Evolutionary conservation across 2,888 invertebrate genomes (phyloP).

Genomic region (Synergus gifuensis): DNA sequence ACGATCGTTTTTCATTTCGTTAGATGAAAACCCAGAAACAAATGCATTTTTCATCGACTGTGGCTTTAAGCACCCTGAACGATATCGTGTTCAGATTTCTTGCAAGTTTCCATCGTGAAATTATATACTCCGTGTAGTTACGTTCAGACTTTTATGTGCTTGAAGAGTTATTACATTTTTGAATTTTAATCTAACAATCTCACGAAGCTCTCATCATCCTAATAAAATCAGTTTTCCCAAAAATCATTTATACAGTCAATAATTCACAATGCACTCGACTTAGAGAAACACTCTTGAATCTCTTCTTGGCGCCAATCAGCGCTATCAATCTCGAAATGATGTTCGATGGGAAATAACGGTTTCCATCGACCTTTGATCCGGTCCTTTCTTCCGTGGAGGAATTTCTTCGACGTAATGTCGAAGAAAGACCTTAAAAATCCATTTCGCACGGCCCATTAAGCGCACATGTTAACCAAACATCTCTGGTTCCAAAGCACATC

Average conservation of each 20-base stretch:
- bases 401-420: constrained; percentile 36
- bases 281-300: constrained; percentile 29
- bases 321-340: constrained; percentile 34
- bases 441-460: constrained; percentile 72
- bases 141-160: background rate
- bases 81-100: constrained; percentile 24
- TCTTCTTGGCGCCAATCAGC: constrained; percentile 19
- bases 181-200: no score
- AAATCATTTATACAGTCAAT: no score
- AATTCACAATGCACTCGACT: constrained; percentile 11
- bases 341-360: constrained; percentile 32
- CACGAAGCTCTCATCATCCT: no score
- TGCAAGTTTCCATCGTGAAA: background rate
- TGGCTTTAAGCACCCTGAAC: constrained; percentile 20
- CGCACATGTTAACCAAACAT: constrained; percentile 70
- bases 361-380: constrained; percentile 26
- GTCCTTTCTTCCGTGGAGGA: constrained; percentile 34
- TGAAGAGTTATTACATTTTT: no score
- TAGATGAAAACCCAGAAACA: constrained; percentile 40
- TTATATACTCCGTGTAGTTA: background rate
- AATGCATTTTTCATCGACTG: constrained; percentile 40
- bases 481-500: constrained; percentile 59
- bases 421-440: constrained; percentile 71
- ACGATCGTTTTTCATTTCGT: constrained; percentile 42
- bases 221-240: no score